A percentile compares a stretch with the other conserved stretches of the same genome.
Conservation (phyloP, 2,113 vertebrate species). For the Eulemur macaco region DNA sequence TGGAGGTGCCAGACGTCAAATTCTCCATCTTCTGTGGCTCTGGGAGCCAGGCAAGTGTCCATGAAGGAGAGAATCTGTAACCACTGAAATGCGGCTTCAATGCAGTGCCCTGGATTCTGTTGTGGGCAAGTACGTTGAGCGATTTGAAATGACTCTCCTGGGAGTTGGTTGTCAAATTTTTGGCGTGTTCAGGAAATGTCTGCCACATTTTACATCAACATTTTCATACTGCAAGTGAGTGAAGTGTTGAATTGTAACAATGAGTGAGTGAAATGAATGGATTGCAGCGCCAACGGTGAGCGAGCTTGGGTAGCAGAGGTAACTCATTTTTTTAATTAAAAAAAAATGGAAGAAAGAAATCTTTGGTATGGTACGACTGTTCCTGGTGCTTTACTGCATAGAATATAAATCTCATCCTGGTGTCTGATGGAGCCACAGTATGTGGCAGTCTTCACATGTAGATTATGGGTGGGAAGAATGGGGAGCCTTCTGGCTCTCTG, state of each 20-base stretch:
- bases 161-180: slow-evolving; percentile 64
- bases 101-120: not conserved
- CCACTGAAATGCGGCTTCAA: not conserved
- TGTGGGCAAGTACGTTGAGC: slow-evolving; percentile 4
- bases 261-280: slow-evolving; percentile 31
- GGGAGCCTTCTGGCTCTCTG: not conserved
- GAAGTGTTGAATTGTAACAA: slow-evolving; percentile 64
- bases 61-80: not conserved
- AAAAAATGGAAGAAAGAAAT: not conserved
- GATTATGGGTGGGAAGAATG: not conserved
- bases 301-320: not conserved
- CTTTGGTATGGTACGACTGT: not conserved
- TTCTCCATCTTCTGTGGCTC: slow-evolving; percentile 47
- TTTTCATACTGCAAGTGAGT: slow-evolving; percentile 52
- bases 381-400: not conserved
- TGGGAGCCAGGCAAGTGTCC: not conserved
- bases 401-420: not conserved
- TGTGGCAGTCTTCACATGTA: not conserved
- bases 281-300: not conserved
- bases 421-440: not conserved
- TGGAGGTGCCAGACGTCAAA: slow-evolving; percentile 38
- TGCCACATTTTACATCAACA: slow-evolving; percentile 72
- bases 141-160: slow-evolving; percentile 49
- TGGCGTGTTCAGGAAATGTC: slow-evolving; percentile 77
- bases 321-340: not conserved